A percentile compares a stretch with the other conserved stretches of the same genome.
These are phyloP conservation scores for Arrhamphus sclerolepis DNA, from an alignment of 2,797 vertebrate species.

Conservation along the genomic window DNA sequence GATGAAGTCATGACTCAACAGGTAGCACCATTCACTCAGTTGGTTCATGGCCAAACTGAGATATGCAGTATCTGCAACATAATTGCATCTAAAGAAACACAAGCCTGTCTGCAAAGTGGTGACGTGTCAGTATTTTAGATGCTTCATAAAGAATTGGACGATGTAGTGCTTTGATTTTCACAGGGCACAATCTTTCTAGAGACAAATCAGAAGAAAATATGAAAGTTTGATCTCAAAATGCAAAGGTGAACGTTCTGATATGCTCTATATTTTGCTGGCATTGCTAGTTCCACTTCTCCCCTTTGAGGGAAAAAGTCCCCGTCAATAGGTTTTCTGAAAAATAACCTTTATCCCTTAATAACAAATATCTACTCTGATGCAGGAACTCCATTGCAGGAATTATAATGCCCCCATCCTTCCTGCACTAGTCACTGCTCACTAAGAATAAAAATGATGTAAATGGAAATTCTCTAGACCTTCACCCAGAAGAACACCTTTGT, in stretches of 20 bases:
- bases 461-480: neutral
- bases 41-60: conserved; percentile 38
- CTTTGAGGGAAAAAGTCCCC: too few relatives aligned
- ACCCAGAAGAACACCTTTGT: too few relatives aligned
- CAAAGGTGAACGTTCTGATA: neutral
- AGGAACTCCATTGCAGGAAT: neutral
- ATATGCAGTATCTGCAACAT: conserved; percentile 26
- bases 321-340: neutral
- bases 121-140: conserved; percentile 4
- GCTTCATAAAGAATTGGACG: neutral
- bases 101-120: conserved; percentile 8
- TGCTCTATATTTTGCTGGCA: neutral
- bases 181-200: neutral
- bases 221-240: neutral
- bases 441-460: neutral
- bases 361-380: neutral
- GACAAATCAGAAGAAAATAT: neutral
- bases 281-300: neutral
- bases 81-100: conserved; percentile 28
- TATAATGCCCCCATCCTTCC: neutral
- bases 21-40: conserved; percentile 35
- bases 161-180: conserved; percentile 1
- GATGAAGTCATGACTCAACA: conserved; percentile 62
- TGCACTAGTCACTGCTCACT: neutral
- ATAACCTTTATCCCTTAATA: neutral